These are phyloP conservation scores for Nasalis larvatus DNA, from an alignment of 2,113 vertebrate genomes.

Conservation along the genomic window DNA sequence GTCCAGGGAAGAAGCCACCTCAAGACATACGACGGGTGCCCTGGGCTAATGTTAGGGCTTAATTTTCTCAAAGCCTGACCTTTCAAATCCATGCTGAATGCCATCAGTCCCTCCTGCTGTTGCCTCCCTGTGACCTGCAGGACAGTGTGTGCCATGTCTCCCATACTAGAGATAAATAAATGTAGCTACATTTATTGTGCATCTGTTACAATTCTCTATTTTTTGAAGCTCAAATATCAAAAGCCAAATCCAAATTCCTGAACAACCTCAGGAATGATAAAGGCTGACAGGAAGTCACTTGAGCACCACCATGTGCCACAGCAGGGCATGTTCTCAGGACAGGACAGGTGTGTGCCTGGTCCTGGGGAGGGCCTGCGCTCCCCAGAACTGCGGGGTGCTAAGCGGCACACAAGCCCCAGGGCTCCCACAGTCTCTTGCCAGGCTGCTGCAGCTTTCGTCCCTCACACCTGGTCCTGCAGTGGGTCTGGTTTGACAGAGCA, in stretches of 20 bases:
- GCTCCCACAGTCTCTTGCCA: not conserved
- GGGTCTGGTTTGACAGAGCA: not conserved
- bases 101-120: not conserved
- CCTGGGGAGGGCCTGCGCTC: too few species aligned
- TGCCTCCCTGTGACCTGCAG: not conserved
- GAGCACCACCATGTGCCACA: not conserved
- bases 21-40: not conserved
- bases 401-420: not conserved
- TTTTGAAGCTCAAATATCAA: not conserved
- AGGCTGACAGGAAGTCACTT: not conserved
- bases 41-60: not conserved
- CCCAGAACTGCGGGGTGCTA: not conserved
- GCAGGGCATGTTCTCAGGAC: not conserved
- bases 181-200: not conserved
- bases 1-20: not conserved
- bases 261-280: not conserved
- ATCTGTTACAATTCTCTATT: not conserved
- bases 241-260: not conserved
- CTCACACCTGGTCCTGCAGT: not conserved
- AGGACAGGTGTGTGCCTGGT: not conserved
- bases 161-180: constrained; percentile 56
- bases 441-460: not conserved
- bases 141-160: not conserved
- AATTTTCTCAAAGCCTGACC: not conserved
- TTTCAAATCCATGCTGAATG: not conserved